phyloP scores from a whole-genome alignment of 2,888 invertebrate genomes.

The Meliscaeva auricollis region DNA sequence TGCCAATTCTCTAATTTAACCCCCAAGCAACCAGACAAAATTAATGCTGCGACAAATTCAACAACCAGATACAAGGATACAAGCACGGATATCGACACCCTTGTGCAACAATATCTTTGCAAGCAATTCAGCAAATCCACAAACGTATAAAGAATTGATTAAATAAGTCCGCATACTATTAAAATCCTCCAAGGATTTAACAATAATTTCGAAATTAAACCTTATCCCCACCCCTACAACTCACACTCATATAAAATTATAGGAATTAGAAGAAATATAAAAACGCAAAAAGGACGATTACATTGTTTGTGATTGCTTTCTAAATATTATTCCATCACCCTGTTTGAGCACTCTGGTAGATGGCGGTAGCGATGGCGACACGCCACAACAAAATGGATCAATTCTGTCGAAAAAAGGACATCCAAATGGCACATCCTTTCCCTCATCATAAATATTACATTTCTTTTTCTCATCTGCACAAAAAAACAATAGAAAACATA shows the following conservation, averaged over 20 bases:
- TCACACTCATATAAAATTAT: background rate
- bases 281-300: constrained; percentile 49
- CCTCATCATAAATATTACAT: constrained; percentile 18
- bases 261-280: constrained; percentile 37
- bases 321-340: constrained; percentile 62
- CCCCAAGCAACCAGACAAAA: constrained; percentile 61
- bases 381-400: constrained; percentile 36
- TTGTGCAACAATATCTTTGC: no score
- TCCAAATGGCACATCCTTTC: constrained; percentile 33
- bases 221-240: background rate
- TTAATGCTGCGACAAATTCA: constrained; percentile 25
- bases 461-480: background rate
- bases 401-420: constrained; percentile 47
- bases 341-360: background rate
- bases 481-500: constrained; percentile 52
- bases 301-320: constrained; percentile 70
- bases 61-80: no score
- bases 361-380: background rate
- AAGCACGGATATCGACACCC: background rate
- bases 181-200: constrained; percentile 62
- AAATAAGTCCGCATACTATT: constrained; percentile 51
- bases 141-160: constrained; percentile 33
- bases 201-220: constrained; percentile 65
- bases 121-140: constrained; percentile 40
- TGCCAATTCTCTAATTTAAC: constrained; percentile 45